Conservation (phyloP, 2,888 invertebrate genomes). For the Brenthis ino region DNA sequence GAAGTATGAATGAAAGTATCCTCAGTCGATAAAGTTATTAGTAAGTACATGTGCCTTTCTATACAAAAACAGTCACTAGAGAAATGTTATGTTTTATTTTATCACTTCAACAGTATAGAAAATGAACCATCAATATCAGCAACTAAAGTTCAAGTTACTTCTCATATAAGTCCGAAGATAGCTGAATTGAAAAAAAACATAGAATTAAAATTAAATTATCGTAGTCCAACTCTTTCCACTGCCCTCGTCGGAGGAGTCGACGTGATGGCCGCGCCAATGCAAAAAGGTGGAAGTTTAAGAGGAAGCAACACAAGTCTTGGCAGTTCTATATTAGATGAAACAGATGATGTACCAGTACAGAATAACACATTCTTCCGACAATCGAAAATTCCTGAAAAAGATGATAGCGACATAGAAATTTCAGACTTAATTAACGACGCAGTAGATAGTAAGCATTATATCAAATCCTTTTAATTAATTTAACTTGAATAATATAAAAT, state of each 20-base stretch:
- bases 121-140: constrained; percentile 65
- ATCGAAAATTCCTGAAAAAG: constrained; percentile 59
- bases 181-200: constrained; percentile 81
- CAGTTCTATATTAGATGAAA: constrained; percentile 75
- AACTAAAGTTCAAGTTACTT: constrained; percentile 68
- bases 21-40: too few species aligned
- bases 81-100: constrained; percentile 16
- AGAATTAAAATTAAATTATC: constrained; percentile 75
- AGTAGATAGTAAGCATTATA: constrained; percentile 31
- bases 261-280: constrained; percentile 55
- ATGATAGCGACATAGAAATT: constrained; percentile 73
- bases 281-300: constrained; percentile 57
- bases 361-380: constrained; percentile 58
- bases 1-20: too few species aligned
- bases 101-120: constrained; percentile 65
- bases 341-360: constrained; percentile 54
- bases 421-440: constrained; percentile 56
- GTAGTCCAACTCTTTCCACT: constrained; percentile 62
- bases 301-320: constrained; percentile 76
- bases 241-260: constrained; percentile 66
- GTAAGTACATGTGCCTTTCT: too few species aligned
- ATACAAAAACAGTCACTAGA: too few species aligned
- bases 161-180: constrained; percentile 79
- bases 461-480: constrained; percentile 20
- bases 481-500: not conserved